Percentiles rank a stretch among this genome's conserved stretches.
These are phyloP conservation scores for Carollia perspicillata DNA, from an alignment of 2,113 vertebrate genomes.

Conservation along the genomic window DNA sequence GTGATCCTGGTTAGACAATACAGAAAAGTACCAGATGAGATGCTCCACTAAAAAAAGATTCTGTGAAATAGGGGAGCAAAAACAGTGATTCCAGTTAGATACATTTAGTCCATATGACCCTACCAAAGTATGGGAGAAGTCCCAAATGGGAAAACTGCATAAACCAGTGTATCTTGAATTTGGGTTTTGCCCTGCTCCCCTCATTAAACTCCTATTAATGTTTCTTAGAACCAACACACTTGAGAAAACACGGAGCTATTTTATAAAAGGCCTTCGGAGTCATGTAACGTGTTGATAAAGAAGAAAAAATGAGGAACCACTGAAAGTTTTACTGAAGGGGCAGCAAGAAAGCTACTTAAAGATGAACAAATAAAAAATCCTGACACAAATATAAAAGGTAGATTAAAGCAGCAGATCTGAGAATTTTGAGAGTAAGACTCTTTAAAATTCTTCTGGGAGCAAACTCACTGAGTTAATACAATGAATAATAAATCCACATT, in stretches of 20 bases:
- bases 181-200: not conserved
- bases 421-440: not conserved
- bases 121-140: not conserved
- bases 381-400: not conserved
- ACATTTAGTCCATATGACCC: not conserved
- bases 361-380: not conserved
- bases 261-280: not conserved
- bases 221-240: not conserved
- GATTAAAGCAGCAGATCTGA: not conserved
- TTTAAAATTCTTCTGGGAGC: not conserved
- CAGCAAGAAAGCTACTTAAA: conserved; percentile 9
- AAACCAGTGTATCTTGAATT: not conserved
- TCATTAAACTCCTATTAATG: not conserved
- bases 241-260: conserved; percentile 29
- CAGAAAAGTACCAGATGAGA: not conserved
- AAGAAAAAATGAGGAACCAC: not conserved
- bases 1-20: not conserved
- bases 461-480: not conserved
- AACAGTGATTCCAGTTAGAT: not conserved
- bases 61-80: not conserved
- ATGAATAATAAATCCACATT: not conserved
- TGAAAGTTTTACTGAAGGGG: conserved; percentile 15
- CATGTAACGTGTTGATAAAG: not conserved
- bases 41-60: not conserved
- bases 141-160: not conserved